These are phyloP conservation scores for Donacobius atricapilla DNA, from an alignment of 2,113 vertebrate genomes.

Conservation along the genomic window DNA sequence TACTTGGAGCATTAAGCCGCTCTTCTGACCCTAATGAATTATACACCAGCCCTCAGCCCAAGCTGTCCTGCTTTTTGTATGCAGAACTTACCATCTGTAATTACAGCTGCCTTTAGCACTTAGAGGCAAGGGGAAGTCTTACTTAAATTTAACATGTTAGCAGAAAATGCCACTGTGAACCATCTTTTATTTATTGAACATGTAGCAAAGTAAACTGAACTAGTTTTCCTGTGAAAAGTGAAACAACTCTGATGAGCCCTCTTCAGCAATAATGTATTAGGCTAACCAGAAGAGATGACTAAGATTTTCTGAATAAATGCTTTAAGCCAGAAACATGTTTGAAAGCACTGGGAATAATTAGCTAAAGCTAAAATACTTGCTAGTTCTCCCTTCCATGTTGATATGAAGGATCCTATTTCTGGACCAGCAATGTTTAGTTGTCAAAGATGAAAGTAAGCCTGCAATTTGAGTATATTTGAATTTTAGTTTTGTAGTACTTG, in stretches of 20 bases:
- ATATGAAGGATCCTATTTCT: rapidly evolving
- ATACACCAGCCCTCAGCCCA: background rate
- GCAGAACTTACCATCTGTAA: background rate
- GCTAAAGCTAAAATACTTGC: background rate
- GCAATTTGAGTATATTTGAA: background rate
- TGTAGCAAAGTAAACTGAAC: background rate
- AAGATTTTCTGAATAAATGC: background rate
- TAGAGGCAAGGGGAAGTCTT: background rate
- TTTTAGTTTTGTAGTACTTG: background rate
- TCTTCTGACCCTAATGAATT: background rate
- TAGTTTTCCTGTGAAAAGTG: background rate
- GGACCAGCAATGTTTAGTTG: background rate
- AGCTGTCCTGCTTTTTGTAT: background rate
- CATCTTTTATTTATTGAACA: background rate
- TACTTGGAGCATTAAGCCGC: background rate
- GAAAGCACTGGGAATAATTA: background rate
- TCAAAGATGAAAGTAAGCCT: background rate
- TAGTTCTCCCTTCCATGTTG: background rate
- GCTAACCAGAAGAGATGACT: background rate
- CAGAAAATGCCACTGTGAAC: background rate
- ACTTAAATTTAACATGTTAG: background rate
- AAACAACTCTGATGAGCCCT: background rate
- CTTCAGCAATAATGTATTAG: background rate
- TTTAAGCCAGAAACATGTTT: background rate
- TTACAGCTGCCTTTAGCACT: background rate